Evolutionary conservation across 2,797 vertebrate genomes (phyloP).

Genomic region (Gephyroberyx darwinii): DNA sequence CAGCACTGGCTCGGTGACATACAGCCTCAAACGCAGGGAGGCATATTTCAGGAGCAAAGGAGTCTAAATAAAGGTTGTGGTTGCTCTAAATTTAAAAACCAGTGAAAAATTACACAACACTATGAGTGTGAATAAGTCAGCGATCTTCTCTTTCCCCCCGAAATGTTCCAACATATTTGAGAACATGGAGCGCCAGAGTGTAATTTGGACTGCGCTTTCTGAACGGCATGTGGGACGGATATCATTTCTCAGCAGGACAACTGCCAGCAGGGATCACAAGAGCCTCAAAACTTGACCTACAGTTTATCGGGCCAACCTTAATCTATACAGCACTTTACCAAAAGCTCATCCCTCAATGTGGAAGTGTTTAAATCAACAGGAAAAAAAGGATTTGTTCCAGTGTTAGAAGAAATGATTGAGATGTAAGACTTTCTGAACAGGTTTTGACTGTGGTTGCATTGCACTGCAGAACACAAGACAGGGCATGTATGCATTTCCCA

Average conservation of each 20-base stretch:
- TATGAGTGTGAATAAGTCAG: conserved; percentile 38
- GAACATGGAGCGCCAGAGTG: conserved; percentile 53
- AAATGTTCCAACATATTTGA: conserved; percentile 59
- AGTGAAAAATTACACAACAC: conserved; percentile 45
- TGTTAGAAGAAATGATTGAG: not conserved
- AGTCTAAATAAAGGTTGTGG: conserved; percentile 61
- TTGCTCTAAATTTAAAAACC: conserved; percentile 63
- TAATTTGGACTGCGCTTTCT: conserved; percentile 50
- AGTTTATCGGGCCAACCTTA: not conserved
- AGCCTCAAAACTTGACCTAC: conserved; percentile 31
- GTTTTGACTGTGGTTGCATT: conserved; percentile 23
- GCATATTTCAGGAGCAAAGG: conserved; percentile 47
- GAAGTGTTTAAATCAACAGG: not conserved
- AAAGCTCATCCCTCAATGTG: conserved; percentile 14
- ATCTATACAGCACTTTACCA: conserved; percentile 20
- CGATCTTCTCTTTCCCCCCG: conserved; percentile 42
- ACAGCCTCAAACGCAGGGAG: conserved; percentile 39
- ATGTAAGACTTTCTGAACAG: not conserved
- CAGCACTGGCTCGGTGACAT: conserved; percentile 34
- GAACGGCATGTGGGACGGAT: conserved; percentile 46
- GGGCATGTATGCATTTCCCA: conserved; percentile 21
- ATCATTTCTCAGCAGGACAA: conserved; percentile 37
- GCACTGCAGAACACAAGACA: conserved; percentile 40
- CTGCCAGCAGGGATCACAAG: conserved; percentile 28
- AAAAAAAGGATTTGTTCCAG: conserved; percentile 12